Evolutionary conservation across 2,888 invertebrate species (phyloP), one percentile per base, ranked within the genome.

Genomic region (Emesis russula): DNA sequence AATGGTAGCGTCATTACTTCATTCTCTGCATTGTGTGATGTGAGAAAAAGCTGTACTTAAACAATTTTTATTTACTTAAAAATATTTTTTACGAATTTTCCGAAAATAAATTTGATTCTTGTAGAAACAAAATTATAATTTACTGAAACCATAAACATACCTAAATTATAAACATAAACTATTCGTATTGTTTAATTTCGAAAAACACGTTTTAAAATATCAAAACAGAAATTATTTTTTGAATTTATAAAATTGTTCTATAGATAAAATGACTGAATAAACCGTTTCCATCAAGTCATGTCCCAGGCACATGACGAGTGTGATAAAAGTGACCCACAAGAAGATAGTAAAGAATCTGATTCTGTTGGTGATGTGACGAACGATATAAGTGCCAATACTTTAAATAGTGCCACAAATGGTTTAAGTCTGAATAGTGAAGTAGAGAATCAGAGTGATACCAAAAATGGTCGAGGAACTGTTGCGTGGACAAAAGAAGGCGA

Each of bases 401-500:
- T 33, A 68, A 66, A 95, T 86, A 96, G 96, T 97, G 97, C 96
- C 96, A 96, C 96, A 86, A 93, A 95, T 80, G 95, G 93, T 88
- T 91, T 93, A 91, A 94, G 88, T 80, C 92, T 94, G 86, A 96
- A 92, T 86, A 95, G 92, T 92, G 95, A 48, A 15, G 48, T 48
- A 4, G 4, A 93, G 58, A 90, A 91, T 76, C 41, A 83, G 41
- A 25, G 75, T 70, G 85, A 78, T 71, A 85, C 79, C 66, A 85
- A 86, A 68, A 76, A 68, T 83, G 86, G 86, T 44, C 90, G 87
- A 70, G 89, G 88, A 58, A 89, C 84, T 18, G 81, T 95, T 25
- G 82, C 84, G 87, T 98, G 98, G 97, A 97, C 97, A 13, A 96
- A 97, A 83, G 97, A 98, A 90, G 97, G 97, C 66, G 97, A 93